A percentile compares a stretch with the other conserved stretches of the same genome.
Conservation (phyloP, 2,797 vertebrate species). For the Alectoris magna region DNA sequence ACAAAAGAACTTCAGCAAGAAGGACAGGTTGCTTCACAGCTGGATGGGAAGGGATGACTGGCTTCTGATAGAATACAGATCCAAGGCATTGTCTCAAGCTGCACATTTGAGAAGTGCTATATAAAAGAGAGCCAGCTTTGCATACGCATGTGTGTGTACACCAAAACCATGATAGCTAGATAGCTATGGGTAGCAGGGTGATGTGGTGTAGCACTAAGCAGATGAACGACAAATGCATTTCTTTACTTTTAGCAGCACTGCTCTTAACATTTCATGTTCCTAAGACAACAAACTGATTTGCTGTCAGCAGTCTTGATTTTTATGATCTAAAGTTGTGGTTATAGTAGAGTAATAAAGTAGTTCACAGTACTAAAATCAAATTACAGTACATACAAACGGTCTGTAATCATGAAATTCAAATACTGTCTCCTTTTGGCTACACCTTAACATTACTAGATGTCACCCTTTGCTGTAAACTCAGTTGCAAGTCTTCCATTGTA, state of each 20-base stretch:
- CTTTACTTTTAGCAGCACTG: not conserved
- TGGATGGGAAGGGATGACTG: not conserved
- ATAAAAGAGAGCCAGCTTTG: not conserved
- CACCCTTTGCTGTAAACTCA: not conserved
- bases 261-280: not conserved
- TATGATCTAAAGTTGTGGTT: not conserved
- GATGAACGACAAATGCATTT: not conserved
- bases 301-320: not conserved
- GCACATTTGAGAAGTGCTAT: not conserved
- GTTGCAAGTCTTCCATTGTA: not conserved
- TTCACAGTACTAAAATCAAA: not conserved
- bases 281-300: not conserved
- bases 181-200: not conserved
- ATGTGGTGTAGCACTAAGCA: not conserved
- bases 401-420: not conserved
- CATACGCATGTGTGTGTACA: rapidly evolving
- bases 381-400: not conserved
- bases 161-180: not conserved
- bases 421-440: not conserved
- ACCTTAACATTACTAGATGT: not conserved
- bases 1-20: rapidly evolving
- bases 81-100: not conserved
- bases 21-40: too few species aligned
- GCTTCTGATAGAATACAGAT: not conserved
- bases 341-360: not conserved